Evolutionary conservation across 2,797 vertebrate species (phyloP).

Genomic region (Malurus splendens): DNA sequence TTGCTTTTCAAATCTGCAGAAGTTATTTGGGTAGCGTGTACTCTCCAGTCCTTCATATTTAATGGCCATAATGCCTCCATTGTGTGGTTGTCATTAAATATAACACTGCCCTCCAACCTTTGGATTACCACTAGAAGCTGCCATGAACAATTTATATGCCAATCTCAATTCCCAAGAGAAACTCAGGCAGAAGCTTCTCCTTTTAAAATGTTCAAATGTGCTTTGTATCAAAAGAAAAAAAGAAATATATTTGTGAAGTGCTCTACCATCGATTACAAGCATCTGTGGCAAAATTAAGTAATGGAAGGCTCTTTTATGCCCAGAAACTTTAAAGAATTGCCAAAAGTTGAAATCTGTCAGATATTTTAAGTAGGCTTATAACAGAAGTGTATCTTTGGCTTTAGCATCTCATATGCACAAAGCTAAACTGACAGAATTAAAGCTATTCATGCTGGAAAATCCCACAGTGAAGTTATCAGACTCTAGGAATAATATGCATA

Average conservation of each 20-base stretch:
- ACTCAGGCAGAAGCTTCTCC: background rate
- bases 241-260: background rate
- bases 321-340: slow-evolving; percentile 1
- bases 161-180: background rate
- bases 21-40: background rate
- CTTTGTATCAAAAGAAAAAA: background rate
- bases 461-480: background rate
- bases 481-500: slow-evolving; percentile 4
- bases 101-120: background rate
- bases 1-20: slow-evolving; percentile 24
- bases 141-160: background rate
- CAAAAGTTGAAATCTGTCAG: background rate
- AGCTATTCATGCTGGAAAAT: slow-evolving; percentile 1
- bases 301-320: background rate
- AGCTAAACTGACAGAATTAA: slow-evolving; percentile 27
- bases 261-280: background rate
- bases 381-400: background rate
- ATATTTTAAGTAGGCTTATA: slow-evolving; percentile 6
- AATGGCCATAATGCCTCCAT: background rate
- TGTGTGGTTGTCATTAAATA: background rate
- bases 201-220: background rate
- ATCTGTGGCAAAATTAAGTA: background rate
- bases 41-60: slow-evolving; percentile 18
- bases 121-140: slow-evolving; percentile 3
- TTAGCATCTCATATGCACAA: background rate